Base-by-base conservation (phyloP, 2,888 invertebrate genomes). In the Chrysolina oricalcia region DNA sequence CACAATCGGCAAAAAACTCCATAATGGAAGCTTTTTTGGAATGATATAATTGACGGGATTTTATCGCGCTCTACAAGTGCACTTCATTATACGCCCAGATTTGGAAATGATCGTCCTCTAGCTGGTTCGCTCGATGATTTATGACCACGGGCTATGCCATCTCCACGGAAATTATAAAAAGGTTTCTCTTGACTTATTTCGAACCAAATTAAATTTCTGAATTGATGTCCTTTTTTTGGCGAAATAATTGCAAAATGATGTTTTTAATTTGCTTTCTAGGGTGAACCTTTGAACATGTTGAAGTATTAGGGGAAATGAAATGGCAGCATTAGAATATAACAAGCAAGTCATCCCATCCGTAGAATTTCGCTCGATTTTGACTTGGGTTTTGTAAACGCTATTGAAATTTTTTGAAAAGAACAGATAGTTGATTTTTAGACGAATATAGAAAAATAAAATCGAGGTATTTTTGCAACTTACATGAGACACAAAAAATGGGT, bases 41-140 rank as follows among this genome's bases (percentile, higher is more conserved):
- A 72, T 69, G 78, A 78, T 79, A 80, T 82, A 81, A 83, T 82
- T 81, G 80, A 78, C 78, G 81, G 74, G 76, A 78, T 75, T 80
- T 81, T 78, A 80, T 79, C 69, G 74, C 59, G 19, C 56, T 73
- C 76, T 70, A 72, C 70, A 76, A 78, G 78, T 77, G 78, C 77
- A 75, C 75, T 81, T 79, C 74, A 78, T 80, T 78, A 78, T 75
- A 23, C 69, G 53, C 70, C 53, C 59, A 46, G 73, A 77, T 75
- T 74, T 62, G 46, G 46, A 73, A 79, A 77, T 78, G 78, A 76
- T 78, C 73, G 63, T 74, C 74, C 53, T 68, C 13, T 63, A 35
- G 43, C 70, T 70, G 69, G 59, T 43, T n/a, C 21, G 53, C 43
- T 56, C 56, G 11, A 53, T 53, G 53, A 68, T 68, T 68, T 53